phyloP scores from a whole-genome alignment of 2,113 vertebrate genomes.

The Equus przewalskii region DNA sequence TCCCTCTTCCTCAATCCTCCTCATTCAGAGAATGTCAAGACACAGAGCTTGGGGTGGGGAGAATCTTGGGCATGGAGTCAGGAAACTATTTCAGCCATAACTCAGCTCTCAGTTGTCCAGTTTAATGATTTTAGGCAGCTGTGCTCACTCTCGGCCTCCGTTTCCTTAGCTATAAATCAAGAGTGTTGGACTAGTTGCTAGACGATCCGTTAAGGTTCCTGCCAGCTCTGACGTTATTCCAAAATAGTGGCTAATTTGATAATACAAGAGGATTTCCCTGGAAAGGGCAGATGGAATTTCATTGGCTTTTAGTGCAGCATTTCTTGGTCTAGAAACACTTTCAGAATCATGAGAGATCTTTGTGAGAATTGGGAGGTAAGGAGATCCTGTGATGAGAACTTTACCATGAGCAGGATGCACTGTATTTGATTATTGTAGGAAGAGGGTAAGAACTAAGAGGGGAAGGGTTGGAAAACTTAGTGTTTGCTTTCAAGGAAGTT shows the following conservation, averaged over 20 bases:
- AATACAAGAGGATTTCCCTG: neutral
- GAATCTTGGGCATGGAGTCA: neutral
- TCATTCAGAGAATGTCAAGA: neutral
- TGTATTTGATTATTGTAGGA: neutral
- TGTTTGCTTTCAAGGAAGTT: neutral
- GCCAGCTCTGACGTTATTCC: neutral
- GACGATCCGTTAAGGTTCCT: neutral
- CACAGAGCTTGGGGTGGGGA: neutral
- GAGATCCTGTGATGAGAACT: neutral
- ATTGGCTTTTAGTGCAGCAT: neutral
- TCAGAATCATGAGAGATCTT: neutral
- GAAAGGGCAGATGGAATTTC: neutral
- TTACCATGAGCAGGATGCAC: neutral
- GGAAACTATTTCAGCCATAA: neutral
- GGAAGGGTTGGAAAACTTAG: neutral
- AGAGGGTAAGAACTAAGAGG: neutral
- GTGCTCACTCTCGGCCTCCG: neutral
- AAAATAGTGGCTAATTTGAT: neutral
- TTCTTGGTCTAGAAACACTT: constrained; percentile 19
- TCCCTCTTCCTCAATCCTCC: fast-evolving
- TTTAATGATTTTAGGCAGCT: neutral
- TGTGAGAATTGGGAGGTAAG: neutral
- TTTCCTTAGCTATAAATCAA: neutral
- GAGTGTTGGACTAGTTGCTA: neutral
- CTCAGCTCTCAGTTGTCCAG: neutral